Evolutionary conservation across 2,888 invertebrate genomes (phyloP).

Genomic region (Chrysodeixis includens): DNA sequence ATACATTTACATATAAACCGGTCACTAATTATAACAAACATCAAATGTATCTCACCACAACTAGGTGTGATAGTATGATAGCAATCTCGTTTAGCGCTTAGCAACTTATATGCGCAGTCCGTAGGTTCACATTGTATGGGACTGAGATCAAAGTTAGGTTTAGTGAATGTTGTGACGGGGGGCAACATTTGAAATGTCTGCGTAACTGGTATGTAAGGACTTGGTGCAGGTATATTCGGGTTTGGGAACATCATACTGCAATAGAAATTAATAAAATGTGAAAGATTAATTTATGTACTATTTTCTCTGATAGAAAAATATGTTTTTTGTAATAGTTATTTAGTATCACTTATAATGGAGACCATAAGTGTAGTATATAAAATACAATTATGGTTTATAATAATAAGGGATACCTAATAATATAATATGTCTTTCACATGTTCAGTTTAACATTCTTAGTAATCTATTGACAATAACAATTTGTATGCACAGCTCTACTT

Average conservation of each 20-base stretch:
- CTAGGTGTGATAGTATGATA: conserved; percentile 74
- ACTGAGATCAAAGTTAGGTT: conserved; percentile 53
- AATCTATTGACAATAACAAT: too few relatives aligned
- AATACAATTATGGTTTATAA: too few relatives aligned
- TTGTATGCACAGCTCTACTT: too few relatives aligned
- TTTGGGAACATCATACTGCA: conserved; percentile 41
- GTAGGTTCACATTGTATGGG: conserved; percentile 52
- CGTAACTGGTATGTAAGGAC: conserved; percentile 70
- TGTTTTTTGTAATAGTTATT: too few relatives aligned
- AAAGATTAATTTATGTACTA: not conserved
- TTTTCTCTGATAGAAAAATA: too few relatives aligned
- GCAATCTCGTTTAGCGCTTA: conserved; percentile 69
- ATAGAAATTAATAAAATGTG: conserved; percentile 17
- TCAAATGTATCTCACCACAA: conserved; percentile 68
- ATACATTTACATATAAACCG: too few relatives aligned
- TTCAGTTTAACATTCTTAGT: too few relatives aligned
- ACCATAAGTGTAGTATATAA: too few relatives aligned
- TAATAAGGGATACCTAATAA: too few relatives aligned
- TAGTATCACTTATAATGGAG: too few relatives aligned
- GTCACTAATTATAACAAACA: conserved; percentile 9
- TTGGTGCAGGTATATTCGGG: conserved; percentile 40
- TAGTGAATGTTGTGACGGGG: conserved; percentile 32
- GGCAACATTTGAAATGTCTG: conserved; percentile 78
- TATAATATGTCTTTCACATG: too few relatives aligned
- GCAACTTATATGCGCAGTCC: conserved; percentile 57